phyloP scores from a whole-genome alignment of 2,797 vertebrate genomes.

The Leucoraja ocellata region DNA sequence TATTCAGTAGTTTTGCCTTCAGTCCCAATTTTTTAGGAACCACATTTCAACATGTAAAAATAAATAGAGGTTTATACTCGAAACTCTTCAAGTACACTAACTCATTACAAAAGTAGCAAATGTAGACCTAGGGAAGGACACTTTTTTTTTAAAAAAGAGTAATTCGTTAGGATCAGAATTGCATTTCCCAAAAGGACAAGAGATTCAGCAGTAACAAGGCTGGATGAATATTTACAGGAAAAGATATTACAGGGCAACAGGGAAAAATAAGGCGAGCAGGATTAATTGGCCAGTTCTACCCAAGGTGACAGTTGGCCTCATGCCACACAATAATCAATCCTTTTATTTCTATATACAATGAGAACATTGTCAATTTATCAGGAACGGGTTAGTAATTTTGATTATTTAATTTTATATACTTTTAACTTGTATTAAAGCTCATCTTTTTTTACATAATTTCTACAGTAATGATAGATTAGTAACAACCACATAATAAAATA shows the following conservation, averaged over 20 bases:
- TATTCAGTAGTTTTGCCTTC: not conserved
- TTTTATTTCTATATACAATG: not conserved
- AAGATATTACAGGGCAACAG: not conserved
- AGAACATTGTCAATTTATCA: not conserved
- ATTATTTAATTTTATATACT: not conserved
- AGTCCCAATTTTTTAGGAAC: not conserved
- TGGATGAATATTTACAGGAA: not conserved
- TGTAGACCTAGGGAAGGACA: not conserved
- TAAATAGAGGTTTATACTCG: not conserved
- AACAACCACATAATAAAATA: not conserved
- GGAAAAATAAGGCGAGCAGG: not conserved
- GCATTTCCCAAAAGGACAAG: not conserved
- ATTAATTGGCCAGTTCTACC: not conserved
- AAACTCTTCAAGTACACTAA: not conserved
- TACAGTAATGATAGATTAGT: not conserved
- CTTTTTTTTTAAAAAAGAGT: no score
- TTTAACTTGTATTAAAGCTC: not conserved
- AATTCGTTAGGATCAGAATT: not conserved
- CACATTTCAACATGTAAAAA: no score
- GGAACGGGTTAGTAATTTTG: not conserved
- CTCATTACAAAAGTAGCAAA: not conserved
- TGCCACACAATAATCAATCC: no score
- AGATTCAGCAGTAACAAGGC: not conserved
- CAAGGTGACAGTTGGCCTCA: not conserved
- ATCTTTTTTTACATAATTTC: not conserved